Evolutionary conservation across 2,797 vertebrate genomes (phyloP).

Genomic region (Enteromius anoplus): DNA sequence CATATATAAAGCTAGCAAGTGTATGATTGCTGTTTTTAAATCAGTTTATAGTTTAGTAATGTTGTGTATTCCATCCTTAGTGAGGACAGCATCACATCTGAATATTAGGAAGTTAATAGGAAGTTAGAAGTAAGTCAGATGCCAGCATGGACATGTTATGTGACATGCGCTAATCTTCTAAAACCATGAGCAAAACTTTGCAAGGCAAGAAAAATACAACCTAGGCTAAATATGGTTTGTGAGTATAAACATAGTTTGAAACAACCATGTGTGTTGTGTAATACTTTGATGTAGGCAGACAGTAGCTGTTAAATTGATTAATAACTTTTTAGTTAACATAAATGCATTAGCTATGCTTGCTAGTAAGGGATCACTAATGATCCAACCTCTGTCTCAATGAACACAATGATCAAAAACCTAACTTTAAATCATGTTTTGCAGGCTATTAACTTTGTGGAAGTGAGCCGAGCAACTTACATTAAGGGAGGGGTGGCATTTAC

Average conservation of each 20-base stretch:
- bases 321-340: not conserved
- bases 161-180: not conserved
- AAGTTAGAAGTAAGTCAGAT: not conserved
- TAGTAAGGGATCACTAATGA: conserved; percentile 53
- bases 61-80: not conserved
- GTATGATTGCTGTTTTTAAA: not conserved
- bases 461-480: not conserved
- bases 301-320: conserved; percentile 71
- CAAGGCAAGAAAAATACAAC: not conserved
- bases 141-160: not conserved
- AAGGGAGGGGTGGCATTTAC: not conserved
- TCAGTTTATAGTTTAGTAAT: not conserved
- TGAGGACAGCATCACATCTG: not conserved
- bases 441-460: not conserved
- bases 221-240: not conserved
- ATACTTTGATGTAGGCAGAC: conserved; percentile 57
- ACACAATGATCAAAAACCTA: not conserved
- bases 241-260: conserved; percentile 1
- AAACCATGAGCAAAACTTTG: not conserved
- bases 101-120: not conserved
- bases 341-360: not conserved
- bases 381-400: conserved; percentile 33
- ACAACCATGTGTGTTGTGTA: not conserved
- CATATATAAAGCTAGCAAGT: not conserved
- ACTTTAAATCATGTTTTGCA: not conserved